Evolutionary conservation across 2,797 vertebrate genomes (phyloP).

Genomic region (Phalanger gymnotis): DNA sequence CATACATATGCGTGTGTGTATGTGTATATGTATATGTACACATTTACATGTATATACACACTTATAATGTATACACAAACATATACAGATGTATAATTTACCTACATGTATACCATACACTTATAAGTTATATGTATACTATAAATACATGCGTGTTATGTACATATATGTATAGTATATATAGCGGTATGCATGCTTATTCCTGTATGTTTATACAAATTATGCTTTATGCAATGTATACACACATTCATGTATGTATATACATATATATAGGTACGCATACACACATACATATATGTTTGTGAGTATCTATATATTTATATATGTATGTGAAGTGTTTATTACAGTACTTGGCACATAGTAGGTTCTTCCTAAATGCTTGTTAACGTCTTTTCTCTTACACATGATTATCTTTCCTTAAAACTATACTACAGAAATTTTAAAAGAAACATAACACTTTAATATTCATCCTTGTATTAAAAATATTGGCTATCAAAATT

Average conservation of each 20-base stretch:
- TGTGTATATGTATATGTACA: too few relatives aligned
- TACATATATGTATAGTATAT: too few relatives aligned
- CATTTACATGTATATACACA: too few relatives aligned
- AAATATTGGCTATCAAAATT: conserved; percentile 40
- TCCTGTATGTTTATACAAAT: too few relatives aligned
- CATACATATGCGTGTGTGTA: not conserved
- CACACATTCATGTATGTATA: not conserved
- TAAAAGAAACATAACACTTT: not conserved
- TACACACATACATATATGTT: not conserved
- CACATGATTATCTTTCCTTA: conserved; percentile 32
- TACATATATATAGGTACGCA: too few relatives aligned
- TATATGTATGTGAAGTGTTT: not conserved
- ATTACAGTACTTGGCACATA: accelerated
- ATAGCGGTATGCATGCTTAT: too few relatives aligned
- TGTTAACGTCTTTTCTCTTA: not conserved
- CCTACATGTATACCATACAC: too few relatives aligned
- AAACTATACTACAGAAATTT: not conserved
- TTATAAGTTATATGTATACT: not conserved
- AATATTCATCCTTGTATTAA: conserved; percentile 34
- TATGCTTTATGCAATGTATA: too few relatives aligned
- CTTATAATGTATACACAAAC: too few relatives aligned
- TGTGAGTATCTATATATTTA: accelerated
- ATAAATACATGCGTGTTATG: too few relatives aligned
- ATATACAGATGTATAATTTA: too few relatives aligned
- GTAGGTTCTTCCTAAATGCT: not conserved